These are phyloP conservation scores for Drosophila pruinosa DNA, from an alignment of 1,140 invertebrate genomes.

Conservation along the genomic window DNA sequence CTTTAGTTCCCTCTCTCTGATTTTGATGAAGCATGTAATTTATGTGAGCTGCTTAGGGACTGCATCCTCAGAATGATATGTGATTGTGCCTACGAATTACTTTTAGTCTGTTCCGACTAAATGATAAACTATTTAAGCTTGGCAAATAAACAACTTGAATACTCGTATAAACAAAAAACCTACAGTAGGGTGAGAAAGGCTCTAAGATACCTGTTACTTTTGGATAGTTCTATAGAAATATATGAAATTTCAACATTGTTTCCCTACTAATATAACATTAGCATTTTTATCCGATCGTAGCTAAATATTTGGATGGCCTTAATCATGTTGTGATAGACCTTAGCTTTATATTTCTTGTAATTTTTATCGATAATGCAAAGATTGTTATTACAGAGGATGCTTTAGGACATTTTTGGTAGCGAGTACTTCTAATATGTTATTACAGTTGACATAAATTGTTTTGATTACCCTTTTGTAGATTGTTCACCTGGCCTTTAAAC, in stretches of 20 bases:
- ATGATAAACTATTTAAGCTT: not conserved
- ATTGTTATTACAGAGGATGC: not conserved
- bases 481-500: not conserved
- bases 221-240: too few species aligned
- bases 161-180: too few species aligned
- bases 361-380: too few species aligned
- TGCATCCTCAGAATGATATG: constrained; percentile 28
- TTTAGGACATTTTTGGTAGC: too few species aligned
- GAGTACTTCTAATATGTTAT: constrained; percentile 14
- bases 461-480: not conserved
- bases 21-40: constrained; percentile 44
- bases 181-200: too few species aligned
- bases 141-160: not conserved
- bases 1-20: not conserved
- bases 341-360: too few species aligned
- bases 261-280: too few species aligned
- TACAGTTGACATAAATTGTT: constrained; percentile 14
- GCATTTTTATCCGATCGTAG: too few species aligned
- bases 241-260: too few species aligned
- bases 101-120: not conserved
- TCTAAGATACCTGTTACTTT: too few species aligned
- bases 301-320: too few species aligned
- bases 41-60: constrained; percentile 71
- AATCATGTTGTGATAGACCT: too few species aligned
- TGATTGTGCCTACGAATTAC: constrained; percentile 21